phyloP scores from a whole-genome alignment of 2,113 vertebrate species.

The Sorex fumeus region DNA sequence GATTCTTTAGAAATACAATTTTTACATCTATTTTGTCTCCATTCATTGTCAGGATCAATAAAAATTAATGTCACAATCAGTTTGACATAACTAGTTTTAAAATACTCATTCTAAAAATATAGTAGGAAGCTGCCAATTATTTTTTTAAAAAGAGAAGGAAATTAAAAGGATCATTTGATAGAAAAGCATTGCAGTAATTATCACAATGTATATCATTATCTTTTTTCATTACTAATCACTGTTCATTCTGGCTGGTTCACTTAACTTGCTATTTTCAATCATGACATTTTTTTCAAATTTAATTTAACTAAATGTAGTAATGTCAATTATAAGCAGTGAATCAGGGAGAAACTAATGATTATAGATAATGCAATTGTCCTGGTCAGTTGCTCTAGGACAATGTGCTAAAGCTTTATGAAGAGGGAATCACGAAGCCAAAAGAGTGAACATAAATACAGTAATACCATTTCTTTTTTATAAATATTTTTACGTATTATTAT shows the following conservation, averaged over 20 bases:
- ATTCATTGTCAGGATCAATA: conserved; percentile 54
- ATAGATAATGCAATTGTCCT: conserved; percentile 71
- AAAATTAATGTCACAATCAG: conserved; percentile 43
- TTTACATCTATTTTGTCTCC: conserved; percentile 27
- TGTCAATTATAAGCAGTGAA: conserved; percentile 81
- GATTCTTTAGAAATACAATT: conserved; percentile 16
- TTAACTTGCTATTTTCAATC: conserved; percentile 77
- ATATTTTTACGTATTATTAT: too few relatives aligned
- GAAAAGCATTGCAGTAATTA: conserved; percentile 74
- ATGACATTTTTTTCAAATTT: conserved; percentile 77
- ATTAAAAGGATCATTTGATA: conserved; percentile 65
- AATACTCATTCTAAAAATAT: conserved; percentile 76
- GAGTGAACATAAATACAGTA: not conserved
- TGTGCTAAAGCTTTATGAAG: conserved; percentile 55
- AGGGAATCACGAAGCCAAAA: not conserved
- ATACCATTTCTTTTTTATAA: conserved; percentile 42
- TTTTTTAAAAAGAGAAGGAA: conserved; percentile 36
- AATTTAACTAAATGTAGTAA: conserved; percentile 80
- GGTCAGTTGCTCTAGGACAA: conserved; percentile 68
- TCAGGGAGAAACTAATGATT: conserved; percentile 81
- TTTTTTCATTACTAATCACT: conserved; percentile 78
- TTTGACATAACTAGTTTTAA: conserved; percentile 60
- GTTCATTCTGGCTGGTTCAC: conserved; percentile 73
- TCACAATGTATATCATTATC: conserved; percentile 61
- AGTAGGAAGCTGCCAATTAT: conserved; percentile 17